These are phyloP conservation scores for Sparus aurata DNA, from an alignment of 2,797 vertebrate species.

Conservation along the genomic window DNA sequence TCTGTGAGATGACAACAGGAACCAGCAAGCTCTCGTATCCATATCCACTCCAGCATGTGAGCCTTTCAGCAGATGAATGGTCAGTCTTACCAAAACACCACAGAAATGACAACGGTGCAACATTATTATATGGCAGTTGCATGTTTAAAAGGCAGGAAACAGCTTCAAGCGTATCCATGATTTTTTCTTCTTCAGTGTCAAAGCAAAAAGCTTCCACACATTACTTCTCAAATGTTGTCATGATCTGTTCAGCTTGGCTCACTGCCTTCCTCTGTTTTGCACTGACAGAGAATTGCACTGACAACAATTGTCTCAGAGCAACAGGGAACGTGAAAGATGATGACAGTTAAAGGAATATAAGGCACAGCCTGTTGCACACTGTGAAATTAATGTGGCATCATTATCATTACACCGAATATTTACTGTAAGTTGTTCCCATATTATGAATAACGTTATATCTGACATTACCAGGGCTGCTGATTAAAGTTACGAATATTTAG, in stretches of 20 bases:
- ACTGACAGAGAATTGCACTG: not conserved
- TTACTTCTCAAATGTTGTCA: not conserved
- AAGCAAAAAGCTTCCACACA: not conserved
- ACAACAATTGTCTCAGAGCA: not conserved
- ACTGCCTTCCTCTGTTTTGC: not conserved
- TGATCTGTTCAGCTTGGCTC: not conserved
- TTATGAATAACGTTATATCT: not conserved
- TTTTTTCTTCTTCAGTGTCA: not conserved
- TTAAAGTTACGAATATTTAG: not conserved
- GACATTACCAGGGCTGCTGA: not conserved
- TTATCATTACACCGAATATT: too few species aligned
- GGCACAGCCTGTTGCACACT: not conserved
- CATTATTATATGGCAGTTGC: not conserved
- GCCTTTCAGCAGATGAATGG: not conserved
- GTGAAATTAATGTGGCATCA: not conserved
- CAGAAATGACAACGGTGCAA: not conserved
- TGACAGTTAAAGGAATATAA: too few species aligned
- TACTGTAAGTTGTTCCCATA: too few species aligned
- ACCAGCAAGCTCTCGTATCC: not conserved
- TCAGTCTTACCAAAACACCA: not conserved
- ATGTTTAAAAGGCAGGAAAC: not conserved
- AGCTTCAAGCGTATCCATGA: not conserved
- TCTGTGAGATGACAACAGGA: not conserved
- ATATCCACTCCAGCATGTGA: not conserved
- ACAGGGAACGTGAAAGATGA: not conserved